Percentiles rank a stretch among this genome's conserved stretches.
Evolutionary conservation across 2,797 vertebrate genomes (phyloP).

Genomic region (Jordanella pulchra): DNA sequence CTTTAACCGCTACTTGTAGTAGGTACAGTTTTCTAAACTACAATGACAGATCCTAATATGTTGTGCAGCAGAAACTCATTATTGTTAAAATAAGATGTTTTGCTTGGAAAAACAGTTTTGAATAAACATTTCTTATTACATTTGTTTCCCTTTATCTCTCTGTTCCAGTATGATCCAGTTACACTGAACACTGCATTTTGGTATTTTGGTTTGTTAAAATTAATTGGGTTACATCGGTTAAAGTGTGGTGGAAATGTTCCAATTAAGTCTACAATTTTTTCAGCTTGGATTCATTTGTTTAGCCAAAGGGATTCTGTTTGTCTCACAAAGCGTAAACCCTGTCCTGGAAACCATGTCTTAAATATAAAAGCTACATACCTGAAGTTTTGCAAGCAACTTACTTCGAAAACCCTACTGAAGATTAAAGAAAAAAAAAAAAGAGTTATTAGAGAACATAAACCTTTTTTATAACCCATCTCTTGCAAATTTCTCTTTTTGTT

Average conservation of each 20-base stretch:
- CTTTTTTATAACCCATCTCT: not conserved
- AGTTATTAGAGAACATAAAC: not conserved
- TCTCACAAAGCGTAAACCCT: not conserved
- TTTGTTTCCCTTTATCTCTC: not conserved
- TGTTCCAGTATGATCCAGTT: not conserved
- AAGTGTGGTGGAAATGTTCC: not conserved
- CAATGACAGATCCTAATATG: not conserved
- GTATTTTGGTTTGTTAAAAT: too few relatives aligned
- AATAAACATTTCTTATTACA: not conserved
- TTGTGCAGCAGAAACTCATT: not conserved
- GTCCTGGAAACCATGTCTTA: not conserved
- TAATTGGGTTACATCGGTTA: too few relatives aligned
- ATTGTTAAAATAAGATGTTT: not conserved
- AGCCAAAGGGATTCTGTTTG: not conserved
- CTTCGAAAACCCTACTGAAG: not conserved
- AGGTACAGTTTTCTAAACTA: not conserved
- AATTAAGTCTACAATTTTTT: not conserved
- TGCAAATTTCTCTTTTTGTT: constrained; percentile 1
- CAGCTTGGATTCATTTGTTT: not conserved
- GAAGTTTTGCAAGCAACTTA: not conserved
- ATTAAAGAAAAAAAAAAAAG: not conserved
- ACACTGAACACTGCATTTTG: not conserved
- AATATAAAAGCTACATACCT: not conserved
- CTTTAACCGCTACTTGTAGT: not conserved
- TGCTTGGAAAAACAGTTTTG: not conserved